Percentiles rank a stretch among this genome's conserved stretches.
Evolutionary conservation across 2,113 vertebrate species (phyloP).

Genomic region (Gulo gulo): DNA sequence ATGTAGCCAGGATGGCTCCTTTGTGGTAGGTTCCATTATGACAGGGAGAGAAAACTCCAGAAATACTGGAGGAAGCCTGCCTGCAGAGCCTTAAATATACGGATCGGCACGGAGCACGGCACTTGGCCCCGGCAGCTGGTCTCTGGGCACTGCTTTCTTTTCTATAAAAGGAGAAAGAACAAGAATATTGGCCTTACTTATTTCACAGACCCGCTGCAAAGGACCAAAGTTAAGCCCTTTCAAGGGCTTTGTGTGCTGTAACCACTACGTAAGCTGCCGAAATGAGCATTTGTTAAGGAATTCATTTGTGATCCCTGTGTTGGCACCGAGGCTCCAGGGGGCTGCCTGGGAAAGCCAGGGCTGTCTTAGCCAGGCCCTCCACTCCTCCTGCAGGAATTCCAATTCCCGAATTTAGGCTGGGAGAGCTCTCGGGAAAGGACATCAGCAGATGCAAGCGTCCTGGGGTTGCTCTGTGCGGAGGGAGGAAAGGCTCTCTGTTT

Average conservation of each 20-base stretch:
- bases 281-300: conserved; percentile 7
- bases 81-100: background rate
- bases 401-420: background rate
- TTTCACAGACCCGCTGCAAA: conserved; percentile 7
- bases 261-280: background rate
- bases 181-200: background rate
- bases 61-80: conserved; percentile 2
- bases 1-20: background rate
- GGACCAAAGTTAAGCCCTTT: background rate
- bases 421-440: background rate
- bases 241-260: background rate
- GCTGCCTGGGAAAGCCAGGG: background rate
- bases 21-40: conserved; percentile 14
- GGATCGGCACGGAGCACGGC: background rate
- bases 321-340: background rate
- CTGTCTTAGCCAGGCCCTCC: background rate
- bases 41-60: conserved; percentile 12
- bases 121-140: background rate
- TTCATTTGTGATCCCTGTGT: background rate
- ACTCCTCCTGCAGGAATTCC: background rate
- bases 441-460: background rate
- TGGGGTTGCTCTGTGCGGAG: background rate
- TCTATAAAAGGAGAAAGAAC: conserved; percentile 23
- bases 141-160: conserved; percentile 16
- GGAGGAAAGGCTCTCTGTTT: background rate